Base-by-base conservation (phyloP, 2,888 invertebrate species). In the Leucozona laternaria region DNA sequence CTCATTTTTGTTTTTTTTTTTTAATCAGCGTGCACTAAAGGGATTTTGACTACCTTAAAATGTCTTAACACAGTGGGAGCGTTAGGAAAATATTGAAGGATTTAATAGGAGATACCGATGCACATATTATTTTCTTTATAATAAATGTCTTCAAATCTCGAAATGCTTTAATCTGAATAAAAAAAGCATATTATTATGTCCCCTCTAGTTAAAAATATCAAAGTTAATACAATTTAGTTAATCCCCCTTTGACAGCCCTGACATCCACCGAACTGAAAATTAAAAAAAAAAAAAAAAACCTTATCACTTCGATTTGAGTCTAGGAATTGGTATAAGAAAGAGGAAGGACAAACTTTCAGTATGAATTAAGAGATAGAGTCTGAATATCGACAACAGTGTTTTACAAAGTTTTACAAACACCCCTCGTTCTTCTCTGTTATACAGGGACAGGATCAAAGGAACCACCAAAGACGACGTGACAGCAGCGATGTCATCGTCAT, bases 271-370 rank as follows among this genome's bases (percentile, higher is more conserved):
- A 45, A 45, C 17, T 64, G 31, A 37, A 37, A 20, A 31, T 13
- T 43, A 60, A 4, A n/a, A 10, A n/a, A 28, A 64, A n/a, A 45
- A 11, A 43, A 22, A 37, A 10, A 43, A 60, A 77, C 72, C 77
- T 85, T 85, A 85, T 85, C 77, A 68, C 40, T 79, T 50, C 20
- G 76, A 72, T 73, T 81, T 70, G 72, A 80, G 48, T 15, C 64
- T 55, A 25, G 50, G 34, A 34, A 25, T 53, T 22, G n/a, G 48
- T 48, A n/a, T n/a, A 28, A 17, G 25, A 17, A n/a, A 53, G 10
- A 37, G 17, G n/a, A 43, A 62, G 40, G 77, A 64, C 81, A 22
- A 85, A 81, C 81, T 85, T 85, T 85, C 60, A 73, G 62, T 78
- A 77, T 68, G 80, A 80, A 80, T 85, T 53, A 66, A 72, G 50